Evolutionary conservation across 1,140 invertebrate genomes (phyloP).

Genomic region (Cyclina sinensis): DNA sequence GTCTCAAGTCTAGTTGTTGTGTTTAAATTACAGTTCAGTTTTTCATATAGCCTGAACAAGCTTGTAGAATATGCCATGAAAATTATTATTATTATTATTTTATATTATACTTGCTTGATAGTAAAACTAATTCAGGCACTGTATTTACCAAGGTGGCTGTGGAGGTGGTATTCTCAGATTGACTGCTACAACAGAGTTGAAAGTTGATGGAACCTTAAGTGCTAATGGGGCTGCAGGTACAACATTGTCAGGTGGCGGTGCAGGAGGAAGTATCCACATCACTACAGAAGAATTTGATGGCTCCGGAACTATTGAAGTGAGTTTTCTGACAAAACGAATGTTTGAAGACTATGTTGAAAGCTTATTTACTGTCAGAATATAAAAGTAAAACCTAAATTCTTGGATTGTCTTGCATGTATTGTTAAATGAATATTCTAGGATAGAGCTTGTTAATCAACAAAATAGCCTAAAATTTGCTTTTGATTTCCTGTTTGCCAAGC

Average conservation of each 20-base stretch:
- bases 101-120: too few relatives aligned
- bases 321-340: not conserved
- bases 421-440: too few relatives aligned
- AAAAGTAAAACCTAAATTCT: too few relatives aligned
- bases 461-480: too few relatives aligned
- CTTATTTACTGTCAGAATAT: too few relatives aligned
- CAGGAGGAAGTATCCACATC: conserved; percentile 79
- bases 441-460: too few relatives aligned
- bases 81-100: too few relatives aligned
- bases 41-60: not conserved
- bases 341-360: too few relatives aligned
- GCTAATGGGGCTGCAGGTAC: conserved; percentile 73
- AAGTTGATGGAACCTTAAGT: conserved; percentile 77
- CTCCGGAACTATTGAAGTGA: conserved; percentile 76
- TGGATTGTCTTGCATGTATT: not conserved
- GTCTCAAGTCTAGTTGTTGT: too few relatives aligned
- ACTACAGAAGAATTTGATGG: conserved; percentile 75
- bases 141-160: conserved; percentile 73
- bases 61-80: too few relatives aligned
- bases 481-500: too few relatives aligned
- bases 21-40: not conserved
- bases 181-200: conserved; percentile 65
- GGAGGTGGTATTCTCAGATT: conserved; percentile 79
- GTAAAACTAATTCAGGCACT: too few relatives aligned
- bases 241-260: conserved; percentile 71